Evolutionary conservation across 2,113 vertebrate species (phyloP).

Genomic region (Thermophis baileyi): DNA sequence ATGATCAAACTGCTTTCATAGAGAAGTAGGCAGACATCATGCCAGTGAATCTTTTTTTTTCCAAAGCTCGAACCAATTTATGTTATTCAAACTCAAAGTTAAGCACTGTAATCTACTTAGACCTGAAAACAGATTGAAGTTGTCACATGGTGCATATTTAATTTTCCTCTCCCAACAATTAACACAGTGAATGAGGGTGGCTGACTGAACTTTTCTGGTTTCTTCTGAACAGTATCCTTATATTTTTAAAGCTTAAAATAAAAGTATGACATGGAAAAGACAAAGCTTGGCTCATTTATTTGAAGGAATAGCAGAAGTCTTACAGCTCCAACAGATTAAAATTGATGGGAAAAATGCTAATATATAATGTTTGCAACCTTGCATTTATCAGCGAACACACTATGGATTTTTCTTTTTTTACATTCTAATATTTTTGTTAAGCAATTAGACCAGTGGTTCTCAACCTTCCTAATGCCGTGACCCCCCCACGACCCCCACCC

Average conservation of each 20-base stretch:
- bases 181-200: constrained; percentile 16
- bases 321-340: constrained; percentile 49
- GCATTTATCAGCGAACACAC: not conserved
- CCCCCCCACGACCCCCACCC: no score
- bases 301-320: constrained; percentile 22
- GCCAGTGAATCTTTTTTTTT: constrained; percentile 6
- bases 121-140: not conserved
- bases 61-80: not conserved
- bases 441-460: no score
- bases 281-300: constrained; percentile 45
- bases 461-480: no score
- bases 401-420: constrained; percentile 19
- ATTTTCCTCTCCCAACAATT: constrained; percentile 15
- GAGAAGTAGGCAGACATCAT: not conserved
- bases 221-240: constrained; percentile 33
- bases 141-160: constrained; percentile 15
- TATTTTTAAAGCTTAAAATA: constrained; percentile 33
- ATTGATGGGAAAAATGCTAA: constrained; percentile 42
- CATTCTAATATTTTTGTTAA: constrained; percentile 21
- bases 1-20: not conserved
- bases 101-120: constrained; percentile 3
- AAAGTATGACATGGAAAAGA: constrained; percentile 50
- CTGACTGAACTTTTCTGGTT: constrained; percentile 12
- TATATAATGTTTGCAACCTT: constrained; percentile 20
- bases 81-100: not conserved